phyloP scores from a whole-genome alignment of 2,797 vertebrate genomes.

The Oreortyx pictus region DNA sequence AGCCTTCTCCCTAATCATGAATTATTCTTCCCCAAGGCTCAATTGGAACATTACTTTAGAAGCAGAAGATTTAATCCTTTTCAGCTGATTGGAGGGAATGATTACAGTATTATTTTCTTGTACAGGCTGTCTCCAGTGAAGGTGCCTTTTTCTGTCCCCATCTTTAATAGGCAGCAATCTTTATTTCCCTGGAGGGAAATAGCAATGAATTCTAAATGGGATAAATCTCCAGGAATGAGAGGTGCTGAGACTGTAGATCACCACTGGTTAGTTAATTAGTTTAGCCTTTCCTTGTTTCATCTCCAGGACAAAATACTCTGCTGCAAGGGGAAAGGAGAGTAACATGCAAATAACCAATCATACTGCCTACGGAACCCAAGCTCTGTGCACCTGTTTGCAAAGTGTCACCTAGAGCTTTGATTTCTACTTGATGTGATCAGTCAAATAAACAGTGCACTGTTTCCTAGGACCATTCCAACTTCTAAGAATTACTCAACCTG shows the following conservation, averaged over 20 bases:
- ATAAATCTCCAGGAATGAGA: constrained; percentile 86
- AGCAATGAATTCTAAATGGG: constrained; percentile 85
- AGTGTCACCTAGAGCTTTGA: constrained; percentile 38
- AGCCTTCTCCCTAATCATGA: constrained; percentile 89
- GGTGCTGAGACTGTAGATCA: constrained; percentile 82
- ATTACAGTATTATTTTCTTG: constrained; percentile 90
- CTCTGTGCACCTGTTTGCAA: not conserved
- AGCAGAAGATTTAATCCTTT: constrained; percentile 91
- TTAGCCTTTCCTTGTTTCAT: constrained; percentile 80
- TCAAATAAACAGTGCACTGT: constrained; percentile 44
- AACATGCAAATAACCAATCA: constrained; percentile 44
- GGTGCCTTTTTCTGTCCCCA: constrained; percentile 89
- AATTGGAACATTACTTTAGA: constrained; percentile 89
- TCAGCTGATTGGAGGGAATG: constrained; percentile 92
- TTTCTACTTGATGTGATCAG: constrained; percentile 55
- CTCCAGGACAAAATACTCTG: constrained; percentile 74
- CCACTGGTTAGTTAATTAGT: constrained; percentile 85
- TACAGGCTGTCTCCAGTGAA: constrained; percentile 86
- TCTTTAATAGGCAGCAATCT: constrained; percentile 88
- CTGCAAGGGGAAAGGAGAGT: constrained; percentile 57
- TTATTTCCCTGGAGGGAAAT: constrained; percentile 87
- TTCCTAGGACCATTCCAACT: constrained; percentile 37
- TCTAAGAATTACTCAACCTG: constrained; percentile 56
- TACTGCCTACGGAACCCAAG: not conserved
- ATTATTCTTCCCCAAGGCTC: constrained; percentile 91